Conservation (phyloP, 1,140 invertebrate species). For the Ridgeia piscesae region DNA sequence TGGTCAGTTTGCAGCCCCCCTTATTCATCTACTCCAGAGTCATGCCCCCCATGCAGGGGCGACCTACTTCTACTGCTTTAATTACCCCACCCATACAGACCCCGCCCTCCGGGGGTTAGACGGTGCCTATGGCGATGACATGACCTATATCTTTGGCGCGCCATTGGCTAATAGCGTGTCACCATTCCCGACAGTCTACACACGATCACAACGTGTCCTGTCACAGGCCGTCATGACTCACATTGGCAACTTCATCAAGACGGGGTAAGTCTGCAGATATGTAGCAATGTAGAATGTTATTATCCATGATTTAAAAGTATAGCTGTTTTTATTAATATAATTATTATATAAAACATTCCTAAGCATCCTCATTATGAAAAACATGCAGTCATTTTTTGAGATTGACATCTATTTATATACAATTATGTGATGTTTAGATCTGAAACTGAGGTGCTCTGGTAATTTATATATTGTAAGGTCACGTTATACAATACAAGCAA, state of each 20-base stretch:
- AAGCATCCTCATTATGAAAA: too few relatives aligned
- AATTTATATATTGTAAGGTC: too few relatives aligned
- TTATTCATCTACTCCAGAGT: constrained; percentile 86
- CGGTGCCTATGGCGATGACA: constrained; percentile 88
- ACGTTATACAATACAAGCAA: too few relatives aligned
- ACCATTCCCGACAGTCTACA: constrained; percentile 19
- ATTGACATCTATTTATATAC: too few relatives aligned
- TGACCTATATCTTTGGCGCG: constrained; percentile 89
- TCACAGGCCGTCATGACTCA: constrained; percentile 92
- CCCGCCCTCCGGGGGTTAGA: constrained; percentile 77
- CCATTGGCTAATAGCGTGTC: constrained; percentile 71
- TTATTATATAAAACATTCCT: too few relatives aligned
- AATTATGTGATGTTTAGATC: too few relatives aligned
- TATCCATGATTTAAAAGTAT: too few relatives aligned
- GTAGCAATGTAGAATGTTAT: too few relatives aligned
- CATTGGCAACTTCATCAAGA: constrained; percentile 94
- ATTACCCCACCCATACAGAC: constrained; percentile 89
- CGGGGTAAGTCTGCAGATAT: constrained; percentile 75
- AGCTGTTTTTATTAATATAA: too few relatives aligned
- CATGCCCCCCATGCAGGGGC: constrained; percentile 68
- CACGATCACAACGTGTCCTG: constrained; percentile 74
- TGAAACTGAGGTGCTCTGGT: too few relatives aligned
- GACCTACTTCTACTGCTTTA: constrained; percentile 70
- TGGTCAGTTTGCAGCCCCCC: constrained; percentile 82
- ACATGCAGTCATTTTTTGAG: too few relatives aligned